Conservation (phyloP, 2,888 invertebrate genomes). For the Calliphora vomitoria region DNA sequence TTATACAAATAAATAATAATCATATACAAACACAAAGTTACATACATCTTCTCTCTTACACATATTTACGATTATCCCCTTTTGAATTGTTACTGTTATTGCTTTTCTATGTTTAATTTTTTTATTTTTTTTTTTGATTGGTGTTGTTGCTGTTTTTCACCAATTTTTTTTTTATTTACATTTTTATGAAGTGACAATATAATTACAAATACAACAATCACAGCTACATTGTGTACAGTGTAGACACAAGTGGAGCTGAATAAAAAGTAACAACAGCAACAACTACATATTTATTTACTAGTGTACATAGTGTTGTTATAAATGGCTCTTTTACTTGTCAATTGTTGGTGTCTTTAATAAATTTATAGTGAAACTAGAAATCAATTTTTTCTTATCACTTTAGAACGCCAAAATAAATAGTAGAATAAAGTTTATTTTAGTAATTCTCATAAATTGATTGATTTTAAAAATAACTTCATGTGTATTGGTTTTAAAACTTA, state of each 20-base stretch:
- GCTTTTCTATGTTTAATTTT: not conserved
- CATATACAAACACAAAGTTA: not conserved
- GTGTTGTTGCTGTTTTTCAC: not conserved
- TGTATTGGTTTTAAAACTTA: not conserved
- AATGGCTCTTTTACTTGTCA: not conserved
- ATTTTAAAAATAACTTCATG: not conserved
- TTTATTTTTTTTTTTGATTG: not conserved
- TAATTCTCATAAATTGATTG: constrained; percentile 1
- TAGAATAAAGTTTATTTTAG: not conserved
- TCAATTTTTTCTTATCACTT: not conserved
- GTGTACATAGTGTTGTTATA: not conserved
- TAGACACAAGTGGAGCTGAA: not conserved
- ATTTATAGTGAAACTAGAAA: not conserved
- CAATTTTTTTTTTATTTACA: constrained; percentile 11
- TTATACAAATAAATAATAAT: not conserved
- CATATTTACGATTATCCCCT: not conserved
- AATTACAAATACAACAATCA: constrained; percentile 6
- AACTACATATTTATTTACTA: no score
- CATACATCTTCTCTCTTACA: no score
- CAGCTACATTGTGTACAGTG: not conserved
- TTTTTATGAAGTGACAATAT: constrained; percentile 24
- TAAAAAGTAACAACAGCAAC: not conserved
- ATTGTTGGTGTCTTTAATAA: not conserved
- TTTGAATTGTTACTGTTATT: not conserved
- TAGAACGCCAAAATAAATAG: not conserved